Conservation (phyloP, 2,888 invertebrate species). For the Griposia aprilina region DNA sequence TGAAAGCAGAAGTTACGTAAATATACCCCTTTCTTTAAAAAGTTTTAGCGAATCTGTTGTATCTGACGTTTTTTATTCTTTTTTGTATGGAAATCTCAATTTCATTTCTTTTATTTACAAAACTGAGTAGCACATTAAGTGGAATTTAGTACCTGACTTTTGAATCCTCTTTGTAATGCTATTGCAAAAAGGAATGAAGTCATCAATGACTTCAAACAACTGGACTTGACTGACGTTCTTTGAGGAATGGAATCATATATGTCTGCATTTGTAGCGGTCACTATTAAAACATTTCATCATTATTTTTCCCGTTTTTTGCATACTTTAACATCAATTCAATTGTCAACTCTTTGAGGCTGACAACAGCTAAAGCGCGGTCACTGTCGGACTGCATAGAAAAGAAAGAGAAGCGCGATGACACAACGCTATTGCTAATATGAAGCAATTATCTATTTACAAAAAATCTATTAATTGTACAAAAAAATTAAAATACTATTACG, state of each 20-base stretch:
- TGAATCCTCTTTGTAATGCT: slow-evolving; percentile 8
- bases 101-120: slow-evolving; percentile 42
- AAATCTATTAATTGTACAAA: too few relatives aligned
- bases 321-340: too few relatives aligned
- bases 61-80: slow-evolving; percentile 29
- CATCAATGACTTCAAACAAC: too few relatives aligned
- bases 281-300: neutral
- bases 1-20: slow-evolving; percentile 52
- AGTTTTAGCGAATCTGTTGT: slow-evolving; percentile 49
- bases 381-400: too few relatives aligned
- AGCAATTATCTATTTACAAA: too few relatives aligned
- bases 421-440: too few relatives aligned
- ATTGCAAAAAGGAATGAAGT: neutral
- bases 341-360: too few relatives aligned
- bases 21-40: slow-evolving; percentile 58
- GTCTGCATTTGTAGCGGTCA: neutral
- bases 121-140: slow-evolving; percentile 23
- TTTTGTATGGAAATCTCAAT: slow-evolving; percentile 22
- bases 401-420: too few relatives aligned
- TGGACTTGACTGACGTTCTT: too few relatives aligned
- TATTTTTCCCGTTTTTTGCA: neutral
- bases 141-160: slow-evolving; percentile 1
- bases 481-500: too few relatives aligned
- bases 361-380: too few relatives aligned
- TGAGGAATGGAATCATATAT: neutral